phyloP scores from a whole-genome alignment of 2,888 invertebrate genomes.

The Laspeyria flexula region DNA sequence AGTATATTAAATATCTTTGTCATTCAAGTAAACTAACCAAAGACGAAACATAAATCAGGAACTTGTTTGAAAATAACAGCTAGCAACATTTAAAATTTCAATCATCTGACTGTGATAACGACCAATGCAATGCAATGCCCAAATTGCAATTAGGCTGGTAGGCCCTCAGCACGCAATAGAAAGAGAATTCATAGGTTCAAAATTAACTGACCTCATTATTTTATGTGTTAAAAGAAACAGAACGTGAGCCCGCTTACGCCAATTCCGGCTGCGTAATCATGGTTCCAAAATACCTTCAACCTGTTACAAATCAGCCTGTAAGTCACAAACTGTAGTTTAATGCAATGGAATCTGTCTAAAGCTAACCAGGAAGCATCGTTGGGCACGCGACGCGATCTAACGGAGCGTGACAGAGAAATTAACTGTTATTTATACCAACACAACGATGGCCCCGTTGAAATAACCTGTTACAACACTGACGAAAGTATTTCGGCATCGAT shows the following conservation, averaged over 20 bases:
- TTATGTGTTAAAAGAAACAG: not conserved
- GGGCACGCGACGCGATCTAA: slow-evolving; percentile 78
- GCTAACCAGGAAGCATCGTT: slow-evolving; percentile 72
- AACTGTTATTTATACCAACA: slow-evolving; percentile 79
- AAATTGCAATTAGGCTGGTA: too few relatives aligned
- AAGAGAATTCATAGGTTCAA: not conserved
- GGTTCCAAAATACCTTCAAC: not conserved
- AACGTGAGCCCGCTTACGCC: not conserved
- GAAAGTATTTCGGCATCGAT: slow-evolving; percentile 68
- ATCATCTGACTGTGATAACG: too few relatives aligned
- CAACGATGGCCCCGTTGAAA: slow-evolving; percentile 63
- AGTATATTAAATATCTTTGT: too few relatives aligned
- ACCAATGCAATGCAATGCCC: too few relatives aligned
- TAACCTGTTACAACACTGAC: slow-evolving; percentile 72
- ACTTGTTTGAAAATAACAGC: too few relatives aligned
- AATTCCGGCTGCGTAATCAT: not conserved
- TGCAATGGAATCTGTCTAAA: slow-evolving; percentile 56
- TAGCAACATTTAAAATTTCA: too few relatives aligned
- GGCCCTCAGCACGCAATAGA: too few relatives aligned
- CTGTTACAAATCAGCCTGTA: slow-evolving; percentile 24
- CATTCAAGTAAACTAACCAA: too few relatives aligned
- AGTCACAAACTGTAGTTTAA: slow-evolving; percentile 44
- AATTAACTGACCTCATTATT: not conserved
- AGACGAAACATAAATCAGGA: too few relatives aligned
- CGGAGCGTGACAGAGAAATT: slow-evolving; percentile 83